Evolutionary conservation across 2,888 invertebrate species (phyloP).

Genomic region (Patella depressa): DNA sequence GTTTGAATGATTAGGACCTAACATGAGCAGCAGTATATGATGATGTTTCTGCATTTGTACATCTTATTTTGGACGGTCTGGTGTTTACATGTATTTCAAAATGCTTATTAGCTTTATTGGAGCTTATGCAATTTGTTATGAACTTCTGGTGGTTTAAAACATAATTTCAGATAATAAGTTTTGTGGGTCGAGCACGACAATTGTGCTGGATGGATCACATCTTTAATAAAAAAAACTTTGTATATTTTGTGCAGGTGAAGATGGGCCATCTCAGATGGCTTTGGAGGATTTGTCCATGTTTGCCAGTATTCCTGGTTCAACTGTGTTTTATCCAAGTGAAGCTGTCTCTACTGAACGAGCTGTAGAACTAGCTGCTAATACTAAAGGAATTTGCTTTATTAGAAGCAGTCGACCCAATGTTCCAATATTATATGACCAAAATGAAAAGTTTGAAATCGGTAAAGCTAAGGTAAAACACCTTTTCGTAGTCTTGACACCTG

Average conservation of each 20-base stretch:
- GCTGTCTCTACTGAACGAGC: conserved; percentile 95
- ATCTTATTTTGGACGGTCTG: too few species aligned
- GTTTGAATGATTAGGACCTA: too few species aligned
- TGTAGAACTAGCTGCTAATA: conserved; percentile 95
- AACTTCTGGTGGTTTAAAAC: too few species aligned
- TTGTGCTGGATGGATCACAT: neutral
- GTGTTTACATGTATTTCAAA: too few species aligned
- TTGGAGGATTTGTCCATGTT: conserved; percentile 98
- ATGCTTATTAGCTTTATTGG: too few species aligned
- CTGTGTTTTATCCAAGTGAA: conserved; percentile 84
- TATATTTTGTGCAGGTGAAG: conserved; percentile 77
- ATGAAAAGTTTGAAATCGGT: conserved; percentile 84
- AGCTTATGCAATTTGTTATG: too few species aligned
- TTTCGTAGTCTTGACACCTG: neutral
- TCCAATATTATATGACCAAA: conserved; percentile 86
- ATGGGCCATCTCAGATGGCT: conserved; percentile 99
- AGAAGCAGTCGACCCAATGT: conserved; percentile 95
- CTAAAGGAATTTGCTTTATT: conserved; percentile 94
- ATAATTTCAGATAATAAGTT: too few species aligned
- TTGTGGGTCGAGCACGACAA: too few species aligned
- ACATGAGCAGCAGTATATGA: too few species aligned
- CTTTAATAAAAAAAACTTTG: neutral
- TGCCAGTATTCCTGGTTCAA: conserved; percentile 85
- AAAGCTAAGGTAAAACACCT: conserved; percentile 72
- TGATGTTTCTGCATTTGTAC: too few species aligned